Conservation (phyloP, 2,113 vertebrate species). For the Xenotilapia flavipinnis region DNA sequence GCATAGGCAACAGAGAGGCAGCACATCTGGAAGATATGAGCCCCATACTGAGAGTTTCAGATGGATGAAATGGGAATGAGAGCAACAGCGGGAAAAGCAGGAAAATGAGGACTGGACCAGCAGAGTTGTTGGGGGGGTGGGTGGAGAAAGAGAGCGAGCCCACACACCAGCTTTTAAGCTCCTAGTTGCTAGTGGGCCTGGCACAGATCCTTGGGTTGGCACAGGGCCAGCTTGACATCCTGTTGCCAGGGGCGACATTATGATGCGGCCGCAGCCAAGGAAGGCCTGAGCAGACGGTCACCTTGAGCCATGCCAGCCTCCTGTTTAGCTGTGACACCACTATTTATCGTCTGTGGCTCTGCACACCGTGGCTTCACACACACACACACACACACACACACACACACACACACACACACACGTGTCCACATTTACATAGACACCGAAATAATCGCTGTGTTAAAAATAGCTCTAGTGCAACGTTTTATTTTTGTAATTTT, state of each 20-base stretch:
- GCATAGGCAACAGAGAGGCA: background rate
- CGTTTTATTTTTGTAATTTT: background rate
- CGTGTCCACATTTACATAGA: background rate
- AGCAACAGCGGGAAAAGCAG: background rate
- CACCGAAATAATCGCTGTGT: constrained; percentile 26
- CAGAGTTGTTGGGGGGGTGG: background rate
- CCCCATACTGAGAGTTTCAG: background rate
- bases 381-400: background rate
- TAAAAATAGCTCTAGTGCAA: constrained; percentile 51
- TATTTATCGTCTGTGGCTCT: constrained; percentile 54
- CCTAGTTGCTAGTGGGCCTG: constrained; percentile 46
- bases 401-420: background rate
- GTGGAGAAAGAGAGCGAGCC: background rate
- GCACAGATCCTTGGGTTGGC: constrained; percentile 59
- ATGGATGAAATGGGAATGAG: constrained; percentile 14
- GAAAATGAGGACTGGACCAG: constrained; percentile 19
- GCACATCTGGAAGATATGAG: constrained; percentile 19
- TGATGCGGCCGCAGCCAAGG: constrained; percentile 45
- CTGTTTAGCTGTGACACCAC: constrained; percentile 55
- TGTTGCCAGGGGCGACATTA: constrained; percentile 69
- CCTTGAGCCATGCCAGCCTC: constrained; percentile 71
- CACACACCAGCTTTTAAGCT: constrained; percentile 40
- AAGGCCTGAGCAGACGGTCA: constrained; percentile 71
- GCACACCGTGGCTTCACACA: constrained; percentile 24
- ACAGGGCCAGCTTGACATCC: constrained; percentile 59